These are phyloP conservation scores for Xiphophorus maculatus DNA, from an alignment of 2,113 vertebrate species.

Conservation along the genomic window DNA sequence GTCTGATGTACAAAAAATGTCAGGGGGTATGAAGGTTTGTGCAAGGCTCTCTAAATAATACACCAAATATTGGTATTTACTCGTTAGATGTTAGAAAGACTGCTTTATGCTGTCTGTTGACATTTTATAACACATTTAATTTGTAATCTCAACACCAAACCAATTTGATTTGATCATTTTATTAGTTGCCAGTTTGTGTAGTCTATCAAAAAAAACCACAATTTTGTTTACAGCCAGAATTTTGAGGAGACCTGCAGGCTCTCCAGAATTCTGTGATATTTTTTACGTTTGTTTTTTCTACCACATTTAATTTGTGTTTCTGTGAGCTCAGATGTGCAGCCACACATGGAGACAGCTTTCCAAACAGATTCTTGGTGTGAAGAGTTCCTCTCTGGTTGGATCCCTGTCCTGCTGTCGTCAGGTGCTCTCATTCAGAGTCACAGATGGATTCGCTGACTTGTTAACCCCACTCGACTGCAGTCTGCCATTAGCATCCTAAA, in stretches of 20 bases:
- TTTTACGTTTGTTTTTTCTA: background rate
- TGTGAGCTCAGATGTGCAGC: slow-evolving; percentile 5
- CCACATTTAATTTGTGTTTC: background rate
- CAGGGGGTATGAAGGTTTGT: too few relatives aligned
- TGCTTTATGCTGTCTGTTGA: background rate
- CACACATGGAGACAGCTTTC: slow-evolving; percentile 24
- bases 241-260: too few relatives aligned
- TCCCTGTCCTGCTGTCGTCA: slow-evolving; percentile 78
- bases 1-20: too few relatives aligned
- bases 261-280: background rate
- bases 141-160: background rate
- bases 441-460: slow-evolving; percentile 44
- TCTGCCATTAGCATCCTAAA: slow-evolving; percentile 27
- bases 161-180: background rate
- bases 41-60: too few relatives aligned
- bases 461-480: slow-evolving; percentile 49
- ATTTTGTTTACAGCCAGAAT: background rate
- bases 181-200: too few relatives aligned
- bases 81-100: background rate
- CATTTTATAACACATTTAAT: background rate
- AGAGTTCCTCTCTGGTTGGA: slow-evolving; percentile 81
- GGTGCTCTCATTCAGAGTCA: slow-evolving; percentile 72
- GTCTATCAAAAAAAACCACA: background rate
- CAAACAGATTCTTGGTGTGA: slow-evolving; percentile 23
- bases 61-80: background rate